Evolutionary conservation across 2,797 vertebrate species (phyloP).

Genomic region (Remorina albescens): DNA sequence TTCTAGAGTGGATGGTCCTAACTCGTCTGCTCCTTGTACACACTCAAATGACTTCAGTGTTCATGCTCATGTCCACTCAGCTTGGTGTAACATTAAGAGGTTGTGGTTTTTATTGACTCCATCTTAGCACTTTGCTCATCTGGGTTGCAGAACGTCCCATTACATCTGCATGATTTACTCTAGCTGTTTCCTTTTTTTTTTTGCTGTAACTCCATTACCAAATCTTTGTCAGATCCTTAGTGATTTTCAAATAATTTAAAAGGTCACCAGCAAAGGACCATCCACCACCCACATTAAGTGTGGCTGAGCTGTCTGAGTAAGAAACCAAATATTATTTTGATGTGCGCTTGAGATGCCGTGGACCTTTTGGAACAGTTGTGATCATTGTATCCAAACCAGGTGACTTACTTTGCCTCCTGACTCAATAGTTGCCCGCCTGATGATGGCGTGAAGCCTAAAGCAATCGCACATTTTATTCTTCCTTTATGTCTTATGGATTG

Average conservation of each 20-base stretch:
- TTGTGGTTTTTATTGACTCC: background rate
- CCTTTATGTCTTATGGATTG: conserved; percentile 28
- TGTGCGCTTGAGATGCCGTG: background rate
- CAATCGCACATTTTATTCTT: conserved; percentile 36
- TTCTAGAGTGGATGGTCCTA: too few relatives aligned
- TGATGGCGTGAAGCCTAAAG: conserved; percentile 34
- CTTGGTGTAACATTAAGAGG: background rate
- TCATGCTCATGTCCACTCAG: background rate
- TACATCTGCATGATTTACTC: background rate
- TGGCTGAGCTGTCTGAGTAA: too few relatives aligned
- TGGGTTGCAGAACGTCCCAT: background rate
- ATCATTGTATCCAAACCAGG: background rate
- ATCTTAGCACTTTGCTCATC: background rate
- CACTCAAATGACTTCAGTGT: background rate
- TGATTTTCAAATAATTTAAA: background rate
- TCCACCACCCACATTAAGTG: background rate
- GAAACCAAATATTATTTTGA: background rate
- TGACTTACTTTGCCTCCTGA: background rate
- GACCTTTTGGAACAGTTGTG: too few relatives aligned
- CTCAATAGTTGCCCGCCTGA: conserved; percentile 26
- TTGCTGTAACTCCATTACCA: background rate
- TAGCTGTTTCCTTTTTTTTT: background rate
- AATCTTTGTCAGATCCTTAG: background rate
- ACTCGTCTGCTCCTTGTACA: background rate
- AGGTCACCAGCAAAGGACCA: background rate